Evolutionary conservation across 2,113 vertebrate genomes (phyloP).

Genomic region (Megalops atlanticus): DNA sequence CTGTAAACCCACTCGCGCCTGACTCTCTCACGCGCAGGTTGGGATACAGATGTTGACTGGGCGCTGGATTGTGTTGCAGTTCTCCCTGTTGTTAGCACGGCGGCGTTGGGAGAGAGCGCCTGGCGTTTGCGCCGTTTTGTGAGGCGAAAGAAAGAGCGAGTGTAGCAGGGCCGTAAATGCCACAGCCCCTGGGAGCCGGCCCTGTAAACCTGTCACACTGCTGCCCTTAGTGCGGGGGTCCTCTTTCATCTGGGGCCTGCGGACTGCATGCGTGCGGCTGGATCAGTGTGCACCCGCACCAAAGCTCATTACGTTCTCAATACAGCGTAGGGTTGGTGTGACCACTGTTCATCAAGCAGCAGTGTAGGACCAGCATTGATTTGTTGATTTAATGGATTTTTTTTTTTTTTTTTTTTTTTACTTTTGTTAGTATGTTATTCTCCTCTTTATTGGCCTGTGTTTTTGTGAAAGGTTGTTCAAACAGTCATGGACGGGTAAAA

Average conservation of each 20-base stretch:
- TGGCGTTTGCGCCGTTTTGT: constrained; percentile 15
- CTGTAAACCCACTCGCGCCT: too few species aligned
- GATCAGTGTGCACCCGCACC: not conserved
- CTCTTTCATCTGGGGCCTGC: constrained; percentile 32
- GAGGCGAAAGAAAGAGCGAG: constrained; percentile 53
- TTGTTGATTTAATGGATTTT: too few species aligned
- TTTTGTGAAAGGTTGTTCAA: not conserved
- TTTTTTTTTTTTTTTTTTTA: too few species aligned
- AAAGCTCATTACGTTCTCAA: not conserved
- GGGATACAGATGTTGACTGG: not conserved
- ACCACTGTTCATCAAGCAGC: too few species aligned
- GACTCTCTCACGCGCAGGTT: too few species aligned
- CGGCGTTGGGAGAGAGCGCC: not conserved
- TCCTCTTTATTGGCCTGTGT: not conserved
- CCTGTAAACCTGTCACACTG: constrained; percentile 72
- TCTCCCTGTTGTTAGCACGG: not conserved
- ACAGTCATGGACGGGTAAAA: not conserved
- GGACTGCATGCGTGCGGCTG: not conserved
- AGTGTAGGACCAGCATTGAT: too few species aligned
- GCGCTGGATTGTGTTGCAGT: not conserved
- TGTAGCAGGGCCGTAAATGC: constrained; percentile 66
- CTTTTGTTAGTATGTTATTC: not conserved
- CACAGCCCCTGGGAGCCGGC: constrained; percentile 58
- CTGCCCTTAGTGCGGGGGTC: constrained; percentile 46
- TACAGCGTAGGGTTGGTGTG: not conserved